phyloP scores from a whole-genome alignment of 2,888 invertebrate species.

The Pammene aurita region DNA sequence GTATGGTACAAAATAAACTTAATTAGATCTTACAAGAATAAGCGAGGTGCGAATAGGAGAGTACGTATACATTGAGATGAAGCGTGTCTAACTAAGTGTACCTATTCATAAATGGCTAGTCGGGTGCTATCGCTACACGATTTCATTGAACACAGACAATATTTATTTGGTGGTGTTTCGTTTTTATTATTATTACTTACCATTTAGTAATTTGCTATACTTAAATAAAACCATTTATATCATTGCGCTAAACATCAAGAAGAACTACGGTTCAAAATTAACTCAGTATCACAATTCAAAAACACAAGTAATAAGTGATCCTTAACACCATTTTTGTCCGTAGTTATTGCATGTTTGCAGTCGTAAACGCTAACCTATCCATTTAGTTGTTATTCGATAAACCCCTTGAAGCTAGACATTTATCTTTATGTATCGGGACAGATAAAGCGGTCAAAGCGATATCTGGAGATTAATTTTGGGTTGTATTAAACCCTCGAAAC shows the following conservation, averaged over 20 bases:
- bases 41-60: conserved; percentile 58
- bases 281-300: conserved; percentile 17
- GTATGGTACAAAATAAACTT: conserved; percentile 45
- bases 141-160: conserved; percentile 75
- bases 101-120: conserved; percentile 11
- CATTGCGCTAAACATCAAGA: conserved; percentile 21
- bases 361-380: conserved; percentile 14
- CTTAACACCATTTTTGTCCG: neutral
- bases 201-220: conserved; percentile 48
- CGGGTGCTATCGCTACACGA: conserved; percentile 48
- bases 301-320: neutral
- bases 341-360: conserved; percentile 10
- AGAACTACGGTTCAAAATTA: conserved; percentile 18
- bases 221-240: conserved; percentile 47
- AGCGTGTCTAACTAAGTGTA: conserved; percentile 10
- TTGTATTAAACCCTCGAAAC: conserved; percentile 12
- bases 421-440: conserved; percentile 24
- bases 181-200: conserved; percentile 52
- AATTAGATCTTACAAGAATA: conserved; percentile 48
- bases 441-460: conserved; percentile 12
- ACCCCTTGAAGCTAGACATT: conserved; percentile 12
- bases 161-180: conserved; percentile 72
- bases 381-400: conserved; percentile 26
- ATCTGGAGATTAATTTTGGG: conserved; percentile 20
- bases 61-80: conserved; percentile 45